Evolutionary conservation across 2,888 invertebrate genomes (phyloP), one percentile per base, ranked within the genome.

Genomic region (Yponomeuta plumbellus): DNA sequence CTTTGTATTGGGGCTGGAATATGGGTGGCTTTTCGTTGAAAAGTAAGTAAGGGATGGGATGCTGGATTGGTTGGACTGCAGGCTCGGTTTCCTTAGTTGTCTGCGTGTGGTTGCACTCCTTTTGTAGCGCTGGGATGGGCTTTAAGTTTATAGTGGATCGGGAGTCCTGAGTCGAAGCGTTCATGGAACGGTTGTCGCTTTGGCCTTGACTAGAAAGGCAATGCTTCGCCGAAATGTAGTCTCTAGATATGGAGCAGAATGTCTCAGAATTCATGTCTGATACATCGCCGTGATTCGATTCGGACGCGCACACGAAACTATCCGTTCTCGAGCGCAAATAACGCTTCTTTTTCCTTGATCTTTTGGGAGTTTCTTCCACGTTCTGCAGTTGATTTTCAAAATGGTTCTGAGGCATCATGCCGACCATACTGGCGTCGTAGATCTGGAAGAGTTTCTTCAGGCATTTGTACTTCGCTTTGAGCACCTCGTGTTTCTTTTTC

Each of bases 381-480:
- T 23, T 64, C n/a, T 61, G 74, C 2, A 57, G 69, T 0, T 72
- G 69, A 13, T 71, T 44, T 44, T 44, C 69, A 0, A 64, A 65
- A 0, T 66, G 67, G 26, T 66, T 8, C 13, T 83, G 84, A 0
- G 87, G 86, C 11, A 88, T 71, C 1, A 86, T 81, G 0, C 83
- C 83, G 0, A 88, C 86, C 0, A 89, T 82, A 65, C 84, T 88
- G 0, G 89, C 88, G 61, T 90, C 90, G 67, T 89, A 89, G 3
- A 90, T 83, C 71, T 90, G 89, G 63, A 90, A 90, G 0, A 90
- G 73, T 69, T 90, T 89, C 71, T 90, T 90, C 66, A 90, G 70
- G 68, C 89, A 90, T 73, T 88, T 90, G 66, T 90, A 90, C 69
- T 90, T 90, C 0, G 88, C 89, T 74, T 90, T 90, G 1, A 90